Conservation (phyloP, 2,888 invertebrate genomes). For the Drosophila neotestacea region DNA sequence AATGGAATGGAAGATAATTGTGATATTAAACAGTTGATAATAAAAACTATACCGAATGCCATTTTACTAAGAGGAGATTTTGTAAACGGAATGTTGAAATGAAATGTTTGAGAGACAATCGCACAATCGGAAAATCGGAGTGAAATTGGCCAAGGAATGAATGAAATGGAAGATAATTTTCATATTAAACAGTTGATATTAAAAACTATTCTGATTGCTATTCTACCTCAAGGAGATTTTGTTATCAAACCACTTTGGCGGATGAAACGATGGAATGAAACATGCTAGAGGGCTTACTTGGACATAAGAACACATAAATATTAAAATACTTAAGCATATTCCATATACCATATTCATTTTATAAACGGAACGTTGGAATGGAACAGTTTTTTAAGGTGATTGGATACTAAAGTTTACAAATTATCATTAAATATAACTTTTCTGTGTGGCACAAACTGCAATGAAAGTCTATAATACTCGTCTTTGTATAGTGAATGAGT, state of each 20-base stretch:
- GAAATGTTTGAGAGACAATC: too few relatives aligned
- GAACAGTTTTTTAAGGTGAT: neutral
- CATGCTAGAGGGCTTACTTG: neutral
- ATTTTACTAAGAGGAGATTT: neutral
- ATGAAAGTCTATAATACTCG: neutral
- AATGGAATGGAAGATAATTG: neutral
- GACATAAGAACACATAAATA: neutral
- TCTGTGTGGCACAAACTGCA: neutral
- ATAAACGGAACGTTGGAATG: neutral
- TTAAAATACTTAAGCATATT: neutral
- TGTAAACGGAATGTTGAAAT: neutral
- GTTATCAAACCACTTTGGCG: too few relatives aligned
- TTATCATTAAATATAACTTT: neutral
- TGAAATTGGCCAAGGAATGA: neutral
- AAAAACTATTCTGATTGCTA: too few relatives aligned
- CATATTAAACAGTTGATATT: too few relatives aligned
- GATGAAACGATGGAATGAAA: constrained; percentile 7
- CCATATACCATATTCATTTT: neutral
- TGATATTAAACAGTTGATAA: neutral
- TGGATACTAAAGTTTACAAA: neutral
- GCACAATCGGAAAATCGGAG: too few relatives aligned
- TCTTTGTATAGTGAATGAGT: constrained; percentile 17
- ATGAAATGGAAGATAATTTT: neutral
- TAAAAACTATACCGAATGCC: neutral
- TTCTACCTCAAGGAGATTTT: too few relatives aligned